A percentile compares a stretch with the other conserved stretches of the same genome.
Conservation (phyloP, 2,888 invertebrate genomes). For the Lasiommata megera region DNA sequence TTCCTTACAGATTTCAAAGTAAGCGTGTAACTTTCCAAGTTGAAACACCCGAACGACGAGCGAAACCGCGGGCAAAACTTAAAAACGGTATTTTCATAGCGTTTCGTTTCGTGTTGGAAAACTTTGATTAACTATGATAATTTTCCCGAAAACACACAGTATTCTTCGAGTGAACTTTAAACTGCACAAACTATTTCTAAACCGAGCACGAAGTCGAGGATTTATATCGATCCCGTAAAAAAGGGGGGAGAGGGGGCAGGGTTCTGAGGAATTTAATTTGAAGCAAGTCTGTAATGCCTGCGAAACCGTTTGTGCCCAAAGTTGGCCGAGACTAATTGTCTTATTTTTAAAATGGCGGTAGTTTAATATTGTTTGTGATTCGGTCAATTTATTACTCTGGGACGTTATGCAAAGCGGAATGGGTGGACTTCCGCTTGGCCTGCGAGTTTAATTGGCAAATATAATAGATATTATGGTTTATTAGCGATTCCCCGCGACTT, state of each 20-base stretch:
- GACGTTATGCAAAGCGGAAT: constrained; percentile 1
- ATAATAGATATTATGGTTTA: neutral
- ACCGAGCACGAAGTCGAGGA: constrained; percentile 7
- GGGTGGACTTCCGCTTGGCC: neutral
- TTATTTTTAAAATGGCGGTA: constrained; percentile 17
- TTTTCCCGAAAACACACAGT: neutral
- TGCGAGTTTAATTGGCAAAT: neutral
- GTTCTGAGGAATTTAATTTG: constrained; percentile 38
- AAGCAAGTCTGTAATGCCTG: constrained; percentile 33
- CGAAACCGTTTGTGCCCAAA: constrained; percentile 32
- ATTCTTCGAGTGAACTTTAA: constrained; percentile 11
- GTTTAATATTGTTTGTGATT: constrained; percentile 14
- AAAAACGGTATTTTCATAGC: neutral
- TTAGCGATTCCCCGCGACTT: too few species aligned
- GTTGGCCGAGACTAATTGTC: constrained; percentile 31
- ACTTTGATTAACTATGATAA: constrained; percentile 1
- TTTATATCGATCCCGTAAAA: constrained; percentile 2
- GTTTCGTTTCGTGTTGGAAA: neutral
- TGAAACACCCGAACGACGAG: too few species aligned
- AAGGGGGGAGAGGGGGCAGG: constrained; percentile 24
- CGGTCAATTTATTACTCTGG: constrained; percentile 15
- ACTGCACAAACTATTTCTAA: constrained; percentile 18
- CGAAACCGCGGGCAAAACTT: too few species aligned
- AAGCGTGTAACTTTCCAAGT: too few species aligned
- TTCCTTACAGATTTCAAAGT: too few species aligned